These are phyloP conservation scores for Cordylochernes scorpioides DNA, from an alignment of 2,888 invertebrate species.

Conservation along the genomic window DNA sequence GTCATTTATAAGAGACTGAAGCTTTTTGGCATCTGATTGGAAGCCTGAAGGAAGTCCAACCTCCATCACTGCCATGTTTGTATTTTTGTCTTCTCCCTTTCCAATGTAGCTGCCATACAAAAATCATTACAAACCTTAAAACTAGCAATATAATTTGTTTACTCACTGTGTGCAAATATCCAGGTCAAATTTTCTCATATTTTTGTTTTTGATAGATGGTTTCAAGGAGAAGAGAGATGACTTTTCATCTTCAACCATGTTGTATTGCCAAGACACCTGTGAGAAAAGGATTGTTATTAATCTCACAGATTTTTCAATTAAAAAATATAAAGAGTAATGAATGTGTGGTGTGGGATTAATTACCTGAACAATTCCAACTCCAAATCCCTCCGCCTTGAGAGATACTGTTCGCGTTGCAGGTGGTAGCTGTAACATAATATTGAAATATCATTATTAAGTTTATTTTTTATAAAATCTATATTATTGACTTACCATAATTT, in stretches of 20 bases:
- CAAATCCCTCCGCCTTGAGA: constrained; percentile 12
- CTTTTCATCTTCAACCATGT: constrained; percentile 7
- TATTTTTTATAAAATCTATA: neutral
- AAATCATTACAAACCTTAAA: neutral
- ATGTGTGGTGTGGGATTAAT: constrained; percentile 1
- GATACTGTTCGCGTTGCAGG: constrained; percentile 8
- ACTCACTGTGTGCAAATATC: constrained; percentile 13
- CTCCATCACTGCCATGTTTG: constrained; percentile 67
- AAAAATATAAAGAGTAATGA: neutral
- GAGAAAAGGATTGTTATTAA: constrained; percentile 1
- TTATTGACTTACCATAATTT: constrained; percentile 17
- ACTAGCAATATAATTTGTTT: constrained; percentile 1
- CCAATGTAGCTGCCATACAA: constrained; percentile 10
- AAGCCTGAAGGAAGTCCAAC: constrained; percentile 69
- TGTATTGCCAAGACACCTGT: constrained; percentile 14
- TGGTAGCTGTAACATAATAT: too few relatives aligned
- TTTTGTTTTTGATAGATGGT: constrained; percentile 7
- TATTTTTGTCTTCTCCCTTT: constrained; percentile 9
- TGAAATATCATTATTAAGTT: neutral
- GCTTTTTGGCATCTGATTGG: constrained; percentile 40
- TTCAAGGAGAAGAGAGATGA: constrained; percentile 11
- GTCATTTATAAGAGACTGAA: constrained; percentile 21
- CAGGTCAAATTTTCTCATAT: constrained; percentile 11
- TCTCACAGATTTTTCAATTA: neutral
- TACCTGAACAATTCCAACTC: constrained; percentile 14